These are phyloP conservation scores for Loris lydekkerianus DNA, from an alignment of 2,797 vertebrate species.

Conservation along the genomic window DNA sequence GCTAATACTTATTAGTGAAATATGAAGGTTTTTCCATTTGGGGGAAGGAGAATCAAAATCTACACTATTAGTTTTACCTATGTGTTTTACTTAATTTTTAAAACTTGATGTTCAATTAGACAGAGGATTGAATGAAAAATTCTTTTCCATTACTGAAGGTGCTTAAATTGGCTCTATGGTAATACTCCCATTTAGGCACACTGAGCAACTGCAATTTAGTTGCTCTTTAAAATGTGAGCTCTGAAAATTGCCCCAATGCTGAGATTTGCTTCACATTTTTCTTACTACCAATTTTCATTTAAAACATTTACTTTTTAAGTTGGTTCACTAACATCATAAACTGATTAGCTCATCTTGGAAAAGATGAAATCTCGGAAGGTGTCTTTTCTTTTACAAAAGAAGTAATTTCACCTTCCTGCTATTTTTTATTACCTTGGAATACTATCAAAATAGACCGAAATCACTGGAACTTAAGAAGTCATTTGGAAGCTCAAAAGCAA, in stretches of 20 bases:
- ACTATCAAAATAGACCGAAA: neutral
- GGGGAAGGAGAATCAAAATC: slow-evolving; percentile 10
- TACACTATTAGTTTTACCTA: slow-evolving; percentile 49
- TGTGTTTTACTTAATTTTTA: slow-evolving; percentile 67
- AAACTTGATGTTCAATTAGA: slow-evolving; percentile 70
- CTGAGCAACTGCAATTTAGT: neutral
- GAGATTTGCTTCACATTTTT: slow-evolving; percentile 60
- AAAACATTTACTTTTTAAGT: slow-evolving; percentile 60
- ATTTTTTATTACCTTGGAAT: neutral
- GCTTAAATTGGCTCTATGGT: slow-evolving; percentile 47
- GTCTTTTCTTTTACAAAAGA: slow-evolving; percentile 36
- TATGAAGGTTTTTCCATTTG: slow-evolving; percentile 3
- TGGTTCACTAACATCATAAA: slow-evolving; percentile 51
- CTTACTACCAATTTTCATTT: slow-evolving; percentile 60
- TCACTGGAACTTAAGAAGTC: neutral
- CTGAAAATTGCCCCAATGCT: slow-evolving; percentile 62
- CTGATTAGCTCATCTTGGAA: slow-evolving; percentile 34
- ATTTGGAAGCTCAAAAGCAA: neutral
- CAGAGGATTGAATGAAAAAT: slow-evolving; percentile 58
- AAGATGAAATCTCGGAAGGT: neutral
- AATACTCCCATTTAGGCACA: slow-evolving; percentile 59
- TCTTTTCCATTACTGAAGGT: slow-evolving; percentile 65
- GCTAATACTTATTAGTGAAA: slow-evolving; percentile 1
- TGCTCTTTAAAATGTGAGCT: slow-evolving; percentile 72
- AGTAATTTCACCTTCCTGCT: slow-evolving; percentile 3